Base-by-base conservation (phyloP, 2,113 vertebrate species). In the Hypomesus transpacificus region DNA sequence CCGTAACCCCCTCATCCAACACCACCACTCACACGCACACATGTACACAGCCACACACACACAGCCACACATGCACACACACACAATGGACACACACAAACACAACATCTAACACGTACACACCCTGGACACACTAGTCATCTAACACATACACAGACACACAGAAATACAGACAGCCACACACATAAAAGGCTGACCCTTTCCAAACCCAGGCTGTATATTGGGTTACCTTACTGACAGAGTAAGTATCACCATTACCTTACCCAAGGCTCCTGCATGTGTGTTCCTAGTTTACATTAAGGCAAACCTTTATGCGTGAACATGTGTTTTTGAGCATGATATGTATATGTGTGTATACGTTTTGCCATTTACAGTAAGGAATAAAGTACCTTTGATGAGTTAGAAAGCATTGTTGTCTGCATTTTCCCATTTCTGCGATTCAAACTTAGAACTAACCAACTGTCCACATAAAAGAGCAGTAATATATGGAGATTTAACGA, bases 401-500 rank as follows among this genome's bases (percentile, higher is more conserved):
- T 39, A 70, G 61, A 52, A 66, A 31, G 57, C 60, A 26, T 72
- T 60, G 65, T 39, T 63, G 60, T 66, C 63, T 31, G 22, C 28
- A 66, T 52, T 78, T 79, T 67, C 56, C 34, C 28, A 34, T 62
- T 52, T 75, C 58, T 62, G 74, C 21, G 24, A 68, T 73, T 66
- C 24, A 21, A 79, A 73, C 60, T 66, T 63, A 20, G 50, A 71
- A 66, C 77, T 56, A 75, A 73, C 61, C 28, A 17, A 83, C 62
- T n/a, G 75, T 84, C 84, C 85, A 86, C 88, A 89, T 87, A 54
- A 88, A 86, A 84, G 77, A 14, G 1, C 9, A 17, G 74, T 78
- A 78, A 78, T 75, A 80, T 82, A 80, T 77, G 83, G 83, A 78
- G 76, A 66, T 86, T 89, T 89, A 85, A 86, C 80, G 84, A 84